Evolutionary conservation across 2,113 vertebrate genomes (phyloP).

Genomic region (Lathamus discolor): DNA sequence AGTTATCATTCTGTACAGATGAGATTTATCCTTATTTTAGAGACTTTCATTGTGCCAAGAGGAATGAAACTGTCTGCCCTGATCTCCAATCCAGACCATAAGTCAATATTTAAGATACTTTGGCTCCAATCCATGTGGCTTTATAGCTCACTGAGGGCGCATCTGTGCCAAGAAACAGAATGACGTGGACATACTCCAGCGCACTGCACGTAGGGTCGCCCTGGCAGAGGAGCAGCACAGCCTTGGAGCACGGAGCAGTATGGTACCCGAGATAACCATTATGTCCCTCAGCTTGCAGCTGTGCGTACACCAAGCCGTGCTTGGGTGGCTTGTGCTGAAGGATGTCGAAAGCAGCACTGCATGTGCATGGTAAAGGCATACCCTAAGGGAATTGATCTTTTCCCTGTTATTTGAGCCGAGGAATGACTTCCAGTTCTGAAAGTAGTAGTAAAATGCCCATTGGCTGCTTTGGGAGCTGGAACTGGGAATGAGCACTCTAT

Average conservation of each 20-base stretch:
- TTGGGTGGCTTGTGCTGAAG: neutral
- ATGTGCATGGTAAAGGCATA: neutral
- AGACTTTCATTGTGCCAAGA: constrained; percentile 50
- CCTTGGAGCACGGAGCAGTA: fast-evolving
- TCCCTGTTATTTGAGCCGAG: neutral
- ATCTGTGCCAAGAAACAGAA: neutral
- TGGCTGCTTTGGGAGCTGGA: constrained; percentile 35
- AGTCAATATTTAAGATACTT: constrained; percentile 66
- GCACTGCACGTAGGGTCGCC: fast-evolving
- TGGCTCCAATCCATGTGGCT: neutral
- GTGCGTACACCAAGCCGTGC: fast-evolving
- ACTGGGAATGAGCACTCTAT: neutral
- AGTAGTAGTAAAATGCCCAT: constrained; percentile 39
- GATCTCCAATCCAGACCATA: constrained; percentile 53
- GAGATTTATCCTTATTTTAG: constrained; percentile 40
- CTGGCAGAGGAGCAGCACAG: neutral
- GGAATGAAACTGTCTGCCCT: constrained; percentile 54
- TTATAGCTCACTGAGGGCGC: constrained; percentile 14
- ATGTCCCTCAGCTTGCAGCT: neutral
- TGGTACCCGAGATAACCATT: fast-evolving
- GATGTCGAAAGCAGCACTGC: neutral
- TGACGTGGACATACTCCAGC: neutral
- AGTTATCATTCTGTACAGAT: neutral
- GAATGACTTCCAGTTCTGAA: constrained; percentile 13
- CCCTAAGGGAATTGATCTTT: neutral